Evolutionary conservation across 2,797 vertebrate genomes (phyloP).

Genomic region (Dallia pectoralis): DNA sequence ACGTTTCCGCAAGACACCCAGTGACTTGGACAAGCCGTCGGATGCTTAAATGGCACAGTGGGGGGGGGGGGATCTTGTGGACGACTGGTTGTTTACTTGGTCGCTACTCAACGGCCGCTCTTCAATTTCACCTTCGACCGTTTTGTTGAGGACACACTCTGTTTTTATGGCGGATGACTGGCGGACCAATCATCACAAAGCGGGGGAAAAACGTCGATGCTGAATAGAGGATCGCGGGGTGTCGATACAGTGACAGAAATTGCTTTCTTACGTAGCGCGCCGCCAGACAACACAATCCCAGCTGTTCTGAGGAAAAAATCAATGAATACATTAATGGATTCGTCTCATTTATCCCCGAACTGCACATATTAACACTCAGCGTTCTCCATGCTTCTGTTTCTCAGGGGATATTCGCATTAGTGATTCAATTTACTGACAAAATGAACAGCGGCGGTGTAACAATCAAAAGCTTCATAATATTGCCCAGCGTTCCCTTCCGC

Average conservation of each 20-base stretch:
- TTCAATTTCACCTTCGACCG: not conserved
- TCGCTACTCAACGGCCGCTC: not conserved
- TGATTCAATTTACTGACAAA: constrained; percentile 16
- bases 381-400: constrained; percentile 1
- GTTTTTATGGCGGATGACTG: too few relatives aligned
- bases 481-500: not conserved
- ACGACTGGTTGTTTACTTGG: not conserved
- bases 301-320: constrained; percentile 19
- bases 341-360: constrained; percentile 19
- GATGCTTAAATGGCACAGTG: too few relatives aligned
- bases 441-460: constrained; percentile 2
- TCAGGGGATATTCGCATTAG: not conserved
- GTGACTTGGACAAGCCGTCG: too few relatives aligned
- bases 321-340: constrained; percentile 31
- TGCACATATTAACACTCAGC: constrained; percentile 13
- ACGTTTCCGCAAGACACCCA: too few relatives aligned
- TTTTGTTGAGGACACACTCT: not conserved
- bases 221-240: not conserved
- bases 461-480: not conserved
- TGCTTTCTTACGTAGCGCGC: not conserved
- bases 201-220: not conserved
- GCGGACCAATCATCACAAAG: not conserved
- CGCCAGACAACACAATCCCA: constrained; percentile 5
- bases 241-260: constrained; percentile 4
- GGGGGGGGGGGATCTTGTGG: not conserved